Conservation (phyloP, 2,888 invertebrate species). For the Drosophila vallismaia region DNA sequence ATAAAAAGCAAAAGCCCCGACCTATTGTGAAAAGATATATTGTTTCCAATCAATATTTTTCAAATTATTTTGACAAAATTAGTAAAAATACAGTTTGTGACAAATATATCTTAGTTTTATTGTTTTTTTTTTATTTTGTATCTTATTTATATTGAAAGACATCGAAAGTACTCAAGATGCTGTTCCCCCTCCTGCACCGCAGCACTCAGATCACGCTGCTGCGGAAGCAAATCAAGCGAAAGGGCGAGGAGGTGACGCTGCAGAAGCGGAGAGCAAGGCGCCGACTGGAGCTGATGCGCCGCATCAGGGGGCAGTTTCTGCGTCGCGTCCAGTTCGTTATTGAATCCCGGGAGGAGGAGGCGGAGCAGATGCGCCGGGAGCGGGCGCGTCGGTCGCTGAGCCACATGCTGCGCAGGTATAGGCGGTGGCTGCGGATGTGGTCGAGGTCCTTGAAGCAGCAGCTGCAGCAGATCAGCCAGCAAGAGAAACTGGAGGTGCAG, state of each 20-base stretch:
- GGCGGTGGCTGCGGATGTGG: constrained; percentile 35
- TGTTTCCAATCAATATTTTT: too few species aligned
- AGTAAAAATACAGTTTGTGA: not conserved
- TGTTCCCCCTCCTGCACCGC: constrained; percentile 9
- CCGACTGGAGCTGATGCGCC: constrained; percentile 15
- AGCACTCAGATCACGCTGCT: constrained; percentile 24
- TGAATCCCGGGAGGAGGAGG: not conserved
- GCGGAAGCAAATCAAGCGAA: constrained; percentile 32
- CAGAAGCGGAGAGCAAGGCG: constrained; percentile 3
- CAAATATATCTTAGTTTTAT: not conserved
- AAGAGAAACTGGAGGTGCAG: constrained; percentile 10
- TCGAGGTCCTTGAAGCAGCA: constrained; percentile 17
- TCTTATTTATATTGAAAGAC: not conserved
- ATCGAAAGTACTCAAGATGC: constrained; percentile 21
- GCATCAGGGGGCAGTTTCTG: constrained; percentile 35
- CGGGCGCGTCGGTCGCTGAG: not conserved
- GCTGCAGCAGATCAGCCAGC: constrained; percentile 4
- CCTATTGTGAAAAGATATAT: too few species aligned
- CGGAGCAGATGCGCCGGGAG: not conserved
- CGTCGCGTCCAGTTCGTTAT: constrained; percentile 17
- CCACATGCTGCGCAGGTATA: constrained; percentile 17
- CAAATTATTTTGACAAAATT: too few species aligned
- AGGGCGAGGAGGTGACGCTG: constrained; percentile 16
- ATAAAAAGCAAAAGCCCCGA: too few species aligned
- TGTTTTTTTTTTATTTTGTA: not conserved